Evolutionary conservation across 2,888 invertebrate genomes (phyloP).

Genomic region (Gymnocheta viridis): DNA sequence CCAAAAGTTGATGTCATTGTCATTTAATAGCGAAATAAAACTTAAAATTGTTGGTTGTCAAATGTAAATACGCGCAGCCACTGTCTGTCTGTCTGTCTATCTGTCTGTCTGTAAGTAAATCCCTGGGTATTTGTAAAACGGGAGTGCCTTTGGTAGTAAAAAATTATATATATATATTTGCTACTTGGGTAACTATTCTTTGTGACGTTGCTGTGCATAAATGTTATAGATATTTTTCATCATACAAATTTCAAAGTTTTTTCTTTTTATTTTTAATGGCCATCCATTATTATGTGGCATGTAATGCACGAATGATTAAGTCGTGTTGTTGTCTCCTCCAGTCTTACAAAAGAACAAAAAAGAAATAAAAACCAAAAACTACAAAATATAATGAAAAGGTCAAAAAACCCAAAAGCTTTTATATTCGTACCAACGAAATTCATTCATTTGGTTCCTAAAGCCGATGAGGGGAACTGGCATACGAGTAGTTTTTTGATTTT

Average conservation of each 20-base stretch:
- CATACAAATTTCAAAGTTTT: too few species aligned
- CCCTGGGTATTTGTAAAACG: constrained; percentile 28
- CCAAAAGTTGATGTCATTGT: constrained; percentile 22
- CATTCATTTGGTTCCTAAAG: background rate
- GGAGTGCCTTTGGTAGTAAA: constrained; percentile 56
- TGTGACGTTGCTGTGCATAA: constrained; percentile 4
- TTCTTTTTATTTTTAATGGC: constrained; percentile 15
- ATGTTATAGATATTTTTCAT: background rate
- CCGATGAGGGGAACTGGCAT: background rate
- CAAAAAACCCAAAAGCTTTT: constrained; percentile 50
- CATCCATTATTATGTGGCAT: constrained; percentile 47
- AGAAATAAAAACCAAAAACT: too few species aligned
- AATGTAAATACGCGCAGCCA: background rate
- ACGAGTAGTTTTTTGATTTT: background rate
- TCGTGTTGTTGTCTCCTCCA: constrained; percentile 56
- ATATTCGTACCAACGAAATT: background rate
- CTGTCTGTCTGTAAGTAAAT: constrained; percentile 1
- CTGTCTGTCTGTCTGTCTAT: constrained; percentile 10
- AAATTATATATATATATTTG: constrained; percentile 37
- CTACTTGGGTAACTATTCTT: constrained; percentile 51
- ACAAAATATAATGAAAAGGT: constrained; percentile 43
- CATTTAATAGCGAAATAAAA: constrained; percentile 23
- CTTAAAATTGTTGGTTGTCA: background rate
- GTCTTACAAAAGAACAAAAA: constrained; percentile 9
- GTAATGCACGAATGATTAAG: constrained; percentile 69